Evolutionary conservation across 2,113 vertebrate species (phyloP).

Genomic region (Sylvilagus bachmani): DNA sequence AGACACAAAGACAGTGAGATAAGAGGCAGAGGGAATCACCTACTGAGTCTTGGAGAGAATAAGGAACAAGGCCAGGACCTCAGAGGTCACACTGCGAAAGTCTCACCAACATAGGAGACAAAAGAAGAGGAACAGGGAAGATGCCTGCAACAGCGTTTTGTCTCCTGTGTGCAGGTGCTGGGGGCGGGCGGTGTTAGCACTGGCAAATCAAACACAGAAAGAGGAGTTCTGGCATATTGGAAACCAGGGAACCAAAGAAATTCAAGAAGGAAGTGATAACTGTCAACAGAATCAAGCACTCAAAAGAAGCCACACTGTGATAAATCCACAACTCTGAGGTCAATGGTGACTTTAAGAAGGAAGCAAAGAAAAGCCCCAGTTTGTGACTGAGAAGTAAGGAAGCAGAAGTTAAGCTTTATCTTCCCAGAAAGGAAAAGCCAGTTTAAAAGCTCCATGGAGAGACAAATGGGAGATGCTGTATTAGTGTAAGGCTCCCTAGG

Average conservation of each 20-base stretch:
- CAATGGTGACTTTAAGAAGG: not conserved
- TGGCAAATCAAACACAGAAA: not conserved
- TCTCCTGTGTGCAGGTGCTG: no score
- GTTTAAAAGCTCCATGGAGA: not conserved
- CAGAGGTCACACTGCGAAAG: not conserved
- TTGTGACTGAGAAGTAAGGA: not conserved
- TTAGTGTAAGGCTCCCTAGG: no score
- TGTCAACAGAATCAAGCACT: not conserved
- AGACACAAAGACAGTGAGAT: not conserved
- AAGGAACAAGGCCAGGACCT: not conserved
- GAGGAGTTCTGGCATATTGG: no score
- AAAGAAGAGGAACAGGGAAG: not conserved
- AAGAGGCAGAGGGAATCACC: not conserved
- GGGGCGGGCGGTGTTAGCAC: accelerated
- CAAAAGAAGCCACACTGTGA: not conserved
- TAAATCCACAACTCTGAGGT: not conserved
- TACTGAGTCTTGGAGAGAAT: not conserved
- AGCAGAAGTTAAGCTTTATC: accelerated
- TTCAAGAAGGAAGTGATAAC: not conserved
- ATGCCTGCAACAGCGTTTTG: no score
- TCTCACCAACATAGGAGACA: not conserved
- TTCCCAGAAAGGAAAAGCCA: not conserved
- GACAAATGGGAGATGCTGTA: not conserved
- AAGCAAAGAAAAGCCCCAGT: accelerated
- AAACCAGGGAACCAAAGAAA: not conserved